Evolutionary conservation across 64 coral and sea anemone genomes (phyloP), one percentile per base, ranked within the genome.

Genomic region (Pachyseris speciosa): DNA sequence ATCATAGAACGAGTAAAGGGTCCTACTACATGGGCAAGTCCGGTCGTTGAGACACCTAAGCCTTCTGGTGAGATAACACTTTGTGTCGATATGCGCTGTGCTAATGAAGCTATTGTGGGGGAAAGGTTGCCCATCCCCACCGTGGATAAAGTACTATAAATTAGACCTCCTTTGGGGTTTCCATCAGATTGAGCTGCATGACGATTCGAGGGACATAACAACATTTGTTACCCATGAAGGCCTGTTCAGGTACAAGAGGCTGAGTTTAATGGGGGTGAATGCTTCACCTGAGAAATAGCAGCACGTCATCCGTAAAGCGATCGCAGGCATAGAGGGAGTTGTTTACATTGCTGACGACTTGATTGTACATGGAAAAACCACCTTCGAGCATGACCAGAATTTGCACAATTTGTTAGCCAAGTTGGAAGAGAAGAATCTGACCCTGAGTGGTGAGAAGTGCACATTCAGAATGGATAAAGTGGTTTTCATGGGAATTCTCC

Each of bases 251-350:
- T 64, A 47, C 4, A 58, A 91, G 29, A 83, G 78, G 49, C 25
- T 72, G 32, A 33, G 42, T 34, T 63, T 91, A n/a, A n/a, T n/a
- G 37, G 66, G 77, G 9, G 41, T 80, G 16, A 75, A 64, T 27
- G 64, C 48, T 6, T 67, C 79, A 32, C 71, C 80, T 74, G 69
- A 75, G 70, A 66, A 92, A 40, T 92, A 92, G 20, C 80, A 92
- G 57, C 77, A 84, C 20, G 58, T 92, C 17, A 37, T 86, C 27
- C 86, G 80, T 20, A 67, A 86, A 65, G 81, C 63, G 1, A 38
- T 92, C 2, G 61, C 77, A 25, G 78, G 28, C 4, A 16, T 34
- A 34, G 15, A 32, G 1, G 64, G 59, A 64, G 25, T 28, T 26
- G 59, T 64, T 27, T 26, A 64, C 59, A 64, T 33, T 67, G 64